Evolutionary conservation across 2,888 invertebrate species (phyloP).

Genomic region (Oligia strigilis): DNA sequence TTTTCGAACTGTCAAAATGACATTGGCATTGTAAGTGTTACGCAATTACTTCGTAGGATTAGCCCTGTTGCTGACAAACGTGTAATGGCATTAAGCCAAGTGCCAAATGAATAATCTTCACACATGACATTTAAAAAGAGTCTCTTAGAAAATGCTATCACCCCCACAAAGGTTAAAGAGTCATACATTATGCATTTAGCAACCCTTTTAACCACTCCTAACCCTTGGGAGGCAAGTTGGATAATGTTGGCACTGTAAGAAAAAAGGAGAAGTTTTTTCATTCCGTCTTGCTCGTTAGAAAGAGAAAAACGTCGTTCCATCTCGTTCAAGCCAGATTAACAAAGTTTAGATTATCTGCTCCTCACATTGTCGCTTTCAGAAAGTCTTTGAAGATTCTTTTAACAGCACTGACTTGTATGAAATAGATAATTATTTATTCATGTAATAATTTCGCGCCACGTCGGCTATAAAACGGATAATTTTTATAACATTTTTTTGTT

Average conservation of each 20-base stretch:
- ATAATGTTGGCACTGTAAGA: constrained; percentile 3
- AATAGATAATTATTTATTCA: not conserved
- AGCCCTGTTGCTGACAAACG: not conserved
- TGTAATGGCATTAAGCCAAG: not conserved
- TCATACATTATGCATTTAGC: constrained; percentile 47
- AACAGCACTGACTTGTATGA: not conserved
- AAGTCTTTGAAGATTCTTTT: not conserved
- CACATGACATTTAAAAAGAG: not conserved
- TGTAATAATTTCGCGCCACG: not conserved
- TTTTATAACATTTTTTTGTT: not conserved
- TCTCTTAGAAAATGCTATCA: not conserved
- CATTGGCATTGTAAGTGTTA: not conserved
- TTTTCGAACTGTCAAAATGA: not conserved
- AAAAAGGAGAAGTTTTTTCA: constrained; percentile 32
- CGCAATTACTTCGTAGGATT: not conserved
- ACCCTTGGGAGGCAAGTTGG: constrained; percentile 6
- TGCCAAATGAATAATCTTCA: not conserved
- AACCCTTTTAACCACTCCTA: constrained; percentile 46
- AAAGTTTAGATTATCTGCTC: constrained; percentile 49
- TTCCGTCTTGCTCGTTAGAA: constrained; percentile 33
- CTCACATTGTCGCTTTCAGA: constrained; percentile 18
- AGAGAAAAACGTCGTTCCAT: constrained; percentile 19
- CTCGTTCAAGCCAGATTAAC: constrained; percentile 31
- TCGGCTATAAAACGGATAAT: not conserved
- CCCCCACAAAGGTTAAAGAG: constrained; percentile 11